Conservation (phyloP, 2,888 invertebrate species). For the Stenoptilia bipunctidactyla region DNA sequence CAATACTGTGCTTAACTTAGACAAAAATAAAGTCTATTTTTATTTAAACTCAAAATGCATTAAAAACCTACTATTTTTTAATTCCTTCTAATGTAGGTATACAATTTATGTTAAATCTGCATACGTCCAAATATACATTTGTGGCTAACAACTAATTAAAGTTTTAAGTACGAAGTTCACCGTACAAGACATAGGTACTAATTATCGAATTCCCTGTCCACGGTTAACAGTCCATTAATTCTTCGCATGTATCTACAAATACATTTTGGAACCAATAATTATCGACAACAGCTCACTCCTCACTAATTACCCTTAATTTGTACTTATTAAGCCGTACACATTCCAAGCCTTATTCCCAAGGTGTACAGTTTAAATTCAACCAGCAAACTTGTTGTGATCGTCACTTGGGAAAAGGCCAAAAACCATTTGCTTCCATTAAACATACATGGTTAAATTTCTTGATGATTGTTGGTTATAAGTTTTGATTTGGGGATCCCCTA, state of each 20-base stretch:
- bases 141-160: too few species aligned
- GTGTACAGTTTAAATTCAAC: slow-evolving; percentile 13
- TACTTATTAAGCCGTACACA: slow-evolving; percentile 12
- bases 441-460: slow-evolving; percentile 50
- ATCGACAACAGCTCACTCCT: slow-evolving; percentile 55
- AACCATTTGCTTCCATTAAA: slow-evolving; percentile 60
- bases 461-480: slow-evolving; percentile 46
- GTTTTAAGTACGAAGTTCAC: too few species aligned
- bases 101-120: too few species aligned
- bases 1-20: too few species aligned
- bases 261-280: slow-evolving; percentile 29
- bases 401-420: slow-evolving; percentile 52
- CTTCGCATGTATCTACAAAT: background rate
- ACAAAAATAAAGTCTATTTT: too few species aligned
- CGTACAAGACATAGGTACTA: too few species aligned
- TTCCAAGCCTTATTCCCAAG: slow-evolving; percentile 22
- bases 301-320: slow-evolving; percentile 35
- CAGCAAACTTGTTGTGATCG: slow-evolving; percentile 41
- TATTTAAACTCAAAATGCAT: too few species aligned
- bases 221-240: background rate
- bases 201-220: slow-evolving; percentile 1
- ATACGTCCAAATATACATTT: too few species aligned
- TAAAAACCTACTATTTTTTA: too few species aligned
- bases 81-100: too few species aligned
- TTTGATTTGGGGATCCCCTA: slow-evolving; percentile 49